Base-by-base conservation (phyloP, 2,888 invertebrate genomes). In the Rosalia funebris region DNA sequence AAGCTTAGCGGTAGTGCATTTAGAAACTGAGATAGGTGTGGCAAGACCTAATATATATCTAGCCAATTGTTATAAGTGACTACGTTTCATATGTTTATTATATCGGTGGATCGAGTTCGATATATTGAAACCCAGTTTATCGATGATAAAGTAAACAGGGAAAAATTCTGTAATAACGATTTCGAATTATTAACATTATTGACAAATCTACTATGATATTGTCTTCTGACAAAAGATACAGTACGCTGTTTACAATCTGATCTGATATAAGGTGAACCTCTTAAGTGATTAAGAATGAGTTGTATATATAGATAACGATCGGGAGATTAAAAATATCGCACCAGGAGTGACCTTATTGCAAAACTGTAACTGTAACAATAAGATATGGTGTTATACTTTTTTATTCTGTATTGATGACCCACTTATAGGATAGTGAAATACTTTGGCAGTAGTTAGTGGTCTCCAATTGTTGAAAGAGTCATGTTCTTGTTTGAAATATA, bases 81-180 rank as follows among this genome's bases (percentile, higher is more conserved):
- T 57, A 46, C 55, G 39, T 55, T 55, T 55, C 20, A 58, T 57
- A 37, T 56, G 37, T 48, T 36, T 48, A 48, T 48, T 36, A 11
- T 48, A 19, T 19, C 17, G 34, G 48, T 25, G 12, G 25, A 52
- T 60, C 55, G 50, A 25, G 34, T 42, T 52, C 37, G 56, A 52
- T 57, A 57, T 52, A 52, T 39, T 60, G 46, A 37, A 52, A 52
- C 50, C 57, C 60, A 52, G 52, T 56, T 60, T 45, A 52, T 60
- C 50, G 50, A 37, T 46, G 20, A 60, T 60, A 56, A 47, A 60
- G 56, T 44, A 56, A 56, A 48, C 20, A 34, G 20, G 36, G 45
- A 58, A 42, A 34, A 32, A 15, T 16, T 17, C 16, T 9, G 32
- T 17, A 32, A 16, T 16, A 47, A 34, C 16, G 5, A n/a, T 32